Evolutionary conservation across 2,113 vertebrate genomes (phyloP), one percentile per base, ranked within the genome.

Genomic region (Poeciliopsis retropinna): DNA sequence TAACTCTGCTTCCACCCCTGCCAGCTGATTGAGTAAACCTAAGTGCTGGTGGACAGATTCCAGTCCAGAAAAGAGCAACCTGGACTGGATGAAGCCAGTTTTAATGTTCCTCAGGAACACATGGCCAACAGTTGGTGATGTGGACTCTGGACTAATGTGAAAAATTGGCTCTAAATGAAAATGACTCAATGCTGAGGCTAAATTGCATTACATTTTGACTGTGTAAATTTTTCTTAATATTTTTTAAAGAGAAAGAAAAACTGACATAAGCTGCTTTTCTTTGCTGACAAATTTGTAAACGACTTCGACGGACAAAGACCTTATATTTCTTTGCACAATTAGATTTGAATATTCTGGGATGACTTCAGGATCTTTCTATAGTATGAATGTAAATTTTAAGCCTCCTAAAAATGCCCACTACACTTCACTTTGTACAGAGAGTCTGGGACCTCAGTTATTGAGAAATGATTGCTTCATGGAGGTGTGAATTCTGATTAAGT

Each of bases 91-190:
- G 62, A n/a, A 78, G 73, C 85, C 71, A 54, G 81, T 74, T 77
- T 65, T 17, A 75, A 73, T 76, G 72, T 78, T 70, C 66, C 66
- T 3, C 29, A 60, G 54, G 72, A 66, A 66, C 83, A 78, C 79
- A 78, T 72, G 78, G 62, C 61, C 47, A 79, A 75, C 85, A 88
- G 78, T 67, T 78, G 80, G 70, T 30, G 60, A 57, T 79, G 80
- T 81, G 67, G 81, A 78, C 85, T 82, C 75, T 76, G 67, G 32
- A 68, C 54, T 84, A 78, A 89, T 81, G 64, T 80, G 65, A 90
- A 83, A 67, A 85, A 85, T 79, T 75, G 71, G 39, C n/a, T 75
- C 68, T 29, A 76, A 81, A 84, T 63, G 27, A 69, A 44, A 72
- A 67, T 71, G 73, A 76, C 69, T 86, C 60, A 17, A 68, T 67